A percentile compares a stretch with the other conserved stretches of the same genome.
phyloP scores from a whole-genome alignment of 2,888 invertebrate genomes.

The Eupithecia abbreviata region DNA sequence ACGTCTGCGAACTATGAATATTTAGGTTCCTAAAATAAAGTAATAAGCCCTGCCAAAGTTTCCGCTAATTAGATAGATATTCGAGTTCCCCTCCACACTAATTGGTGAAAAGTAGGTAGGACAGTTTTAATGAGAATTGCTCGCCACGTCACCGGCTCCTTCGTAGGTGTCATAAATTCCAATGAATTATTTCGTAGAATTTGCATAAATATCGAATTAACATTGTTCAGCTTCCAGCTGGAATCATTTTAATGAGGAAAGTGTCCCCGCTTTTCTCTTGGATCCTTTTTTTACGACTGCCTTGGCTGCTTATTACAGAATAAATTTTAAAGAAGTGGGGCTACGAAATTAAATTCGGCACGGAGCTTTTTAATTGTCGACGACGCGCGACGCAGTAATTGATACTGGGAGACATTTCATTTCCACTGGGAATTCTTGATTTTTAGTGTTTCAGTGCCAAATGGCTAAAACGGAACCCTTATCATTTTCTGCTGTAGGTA shows the following conservation, averaged over 20 bases:
- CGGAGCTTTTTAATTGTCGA: conserved; percentile 53
- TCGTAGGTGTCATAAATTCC: conserved; percentile 54
- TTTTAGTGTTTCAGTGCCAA: conserved; percentile 6
- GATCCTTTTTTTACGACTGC: conserved; percentile 58
- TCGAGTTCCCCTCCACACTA: conserved; percentile 26
- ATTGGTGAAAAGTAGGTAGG: conserved; percentile 23
- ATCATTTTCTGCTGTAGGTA: neutral
- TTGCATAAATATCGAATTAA: conserved; percentile 69
- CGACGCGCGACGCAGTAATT: conserved; percentile 43
- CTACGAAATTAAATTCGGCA: conserved; percentile 53
- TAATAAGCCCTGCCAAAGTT: conserved; percentile 8
- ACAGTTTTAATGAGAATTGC: conserved; percentile 34
- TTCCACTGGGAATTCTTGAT: conserved; percentile 19
- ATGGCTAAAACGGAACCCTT: neutral
- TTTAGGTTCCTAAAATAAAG: neutral
- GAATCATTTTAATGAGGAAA: conserved; percentile 62
- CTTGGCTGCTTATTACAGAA: conserved; percentile 58
- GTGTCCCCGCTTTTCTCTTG: conserved; percentile 56
- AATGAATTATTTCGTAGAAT: conserved; percentile 60
- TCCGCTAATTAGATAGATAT: conserved; percentile 10
- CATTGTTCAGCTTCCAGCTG: conserved; percentile 63
- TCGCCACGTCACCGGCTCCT: conserved; percentile 39
- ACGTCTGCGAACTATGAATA: conserved; percentile 23
- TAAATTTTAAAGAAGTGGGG: conserved; percentile 58
- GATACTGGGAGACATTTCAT: conserved; percentile 48